Percentiles rank a stretch among this genome's conserved stretches.
These are phyloP conservation scores for Jacana jacana DNA, from an alignment of 2,113 vertebrate genomes.

Conservation along the genomic window DNA sequence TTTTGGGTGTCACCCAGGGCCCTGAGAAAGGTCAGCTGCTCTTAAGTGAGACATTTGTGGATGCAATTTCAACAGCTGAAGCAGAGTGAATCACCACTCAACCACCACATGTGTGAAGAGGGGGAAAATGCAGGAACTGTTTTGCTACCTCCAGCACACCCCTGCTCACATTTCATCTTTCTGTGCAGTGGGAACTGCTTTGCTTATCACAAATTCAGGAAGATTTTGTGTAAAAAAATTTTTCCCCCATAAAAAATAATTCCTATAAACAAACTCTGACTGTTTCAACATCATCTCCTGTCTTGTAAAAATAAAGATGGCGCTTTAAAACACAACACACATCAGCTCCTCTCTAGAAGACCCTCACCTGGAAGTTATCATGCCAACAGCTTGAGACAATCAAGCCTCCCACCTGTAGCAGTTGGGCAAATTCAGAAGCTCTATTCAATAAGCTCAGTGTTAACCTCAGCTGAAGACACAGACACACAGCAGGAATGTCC, in stretches of 20 bases:
- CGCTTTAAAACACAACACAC: background rate
- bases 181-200: background rate
- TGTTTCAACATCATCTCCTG: background rate
- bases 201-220: background rate
- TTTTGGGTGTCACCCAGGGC: rapidly evolving
- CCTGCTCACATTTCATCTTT: background rate
- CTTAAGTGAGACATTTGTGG: background rate
- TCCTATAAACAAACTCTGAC: background rate
- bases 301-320: background rate
- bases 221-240: background rate
- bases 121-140: background rate
- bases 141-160: background rate
- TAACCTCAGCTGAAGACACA: background rate
- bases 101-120: background rate
- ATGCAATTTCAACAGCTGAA: background rate
- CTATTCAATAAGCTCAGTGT: background rate
- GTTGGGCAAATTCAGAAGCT: background rate
- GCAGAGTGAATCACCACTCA: background rate
- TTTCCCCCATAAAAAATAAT: background rate
- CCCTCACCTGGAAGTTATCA: background rate
- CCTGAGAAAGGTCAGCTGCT: background rate
- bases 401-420: background rate
- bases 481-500: background rate
- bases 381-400: background rate
- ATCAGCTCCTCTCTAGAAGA: background rate